These are phyloP conservation scores for Hemiscyllium ocellatum DNA, from an alignment of 2,113 vertebrate species.

Conservation along the genomic window DNA sequence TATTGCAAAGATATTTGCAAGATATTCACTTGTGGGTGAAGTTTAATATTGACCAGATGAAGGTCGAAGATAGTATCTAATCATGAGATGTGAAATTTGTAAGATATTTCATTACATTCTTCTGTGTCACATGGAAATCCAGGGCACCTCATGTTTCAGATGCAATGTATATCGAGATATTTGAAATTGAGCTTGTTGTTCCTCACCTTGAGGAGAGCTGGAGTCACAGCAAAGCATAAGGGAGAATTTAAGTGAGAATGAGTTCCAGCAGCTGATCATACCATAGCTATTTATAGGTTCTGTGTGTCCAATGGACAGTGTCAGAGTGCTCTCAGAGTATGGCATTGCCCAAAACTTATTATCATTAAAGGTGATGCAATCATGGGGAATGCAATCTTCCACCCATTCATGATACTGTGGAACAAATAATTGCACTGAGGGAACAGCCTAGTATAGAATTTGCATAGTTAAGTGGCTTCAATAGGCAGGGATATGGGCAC, in stretches of 20 bases:
- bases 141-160: not conserved
- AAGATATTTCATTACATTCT: not conserved
- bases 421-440: too few species aligned
- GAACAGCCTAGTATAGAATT: too few species aligned
- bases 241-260: not conserved
- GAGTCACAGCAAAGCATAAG: not conserved
- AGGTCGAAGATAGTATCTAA: too few species aligned
- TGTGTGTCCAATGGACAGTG: not conserved
- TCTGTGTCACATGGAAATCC: not conserved
- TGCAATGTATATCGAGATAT: not conserved
- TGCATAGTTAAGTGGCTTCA: too few species aligned
- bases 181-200: not conserved
- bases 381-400: too few species aligned
- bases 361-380: too few species aligned
- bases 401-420: too few species aligned
- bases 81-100: not conserved
- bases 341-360: too few species aligned
- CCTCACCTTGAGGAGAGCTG: not conserved
- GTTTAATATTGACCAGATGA: not conserved
- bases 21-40: not conserved
- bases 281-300: not conserved
- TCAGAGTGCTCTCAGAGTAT: not conserved
- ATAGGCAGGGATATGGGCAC: too few species aligned
- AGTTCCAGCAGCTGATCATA: too few species aligned
- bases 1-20: not conserved